These are phyloP conservation scores for Crotalus viridis DNA, from an alignment of 2,113 vertebrate species.

Conservation along the genomic window DNA sequence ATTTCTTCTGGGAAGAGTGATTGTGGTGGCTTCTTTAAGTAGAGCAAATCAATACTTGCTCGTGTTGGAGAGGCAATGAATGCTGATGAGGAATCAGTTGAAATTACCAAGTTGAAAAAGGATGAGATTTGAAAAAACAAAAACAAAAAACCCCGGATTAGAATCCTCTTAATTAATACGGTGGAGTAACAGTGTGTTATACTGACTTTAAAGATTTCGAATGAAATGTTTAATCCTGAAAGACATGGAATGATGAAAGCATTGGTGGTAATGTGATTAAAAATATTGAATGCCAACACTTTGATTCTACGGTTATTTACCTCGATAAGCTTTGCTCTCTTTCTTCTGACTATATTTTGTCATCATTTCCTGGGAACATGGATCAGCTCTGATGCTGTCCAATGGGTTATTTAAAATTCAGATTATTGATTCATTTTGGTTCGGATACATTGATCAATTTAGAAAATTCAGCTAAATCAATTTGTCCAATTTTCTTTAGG, in stretches of 20 bases:
- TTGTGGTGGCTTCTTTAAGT: not conserved
- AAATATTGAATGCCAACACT: not conserved
- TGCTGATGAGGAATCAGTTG: slow-evolving; percentile 19
- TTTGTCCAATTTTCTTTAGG: not conserved
- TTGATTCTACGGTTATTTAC: not conserved
- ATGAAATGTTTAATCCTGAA: slow-evolving; percentile 12
- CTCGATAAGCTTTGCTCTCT: not conserved
- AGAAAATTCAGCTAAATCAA: not conserved
- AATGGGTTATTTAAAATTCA: not conserved
- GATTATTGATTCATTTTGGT: not conserved
- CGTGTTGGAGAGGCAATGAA: not conserved
- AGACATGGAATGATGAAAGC: not conserved
- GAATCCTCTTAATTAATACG: not conserved
- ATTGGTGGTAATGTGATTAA: not conserved
- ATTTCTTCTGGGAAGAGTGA: not conserved
- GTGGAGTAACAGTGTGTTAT: not conserved
- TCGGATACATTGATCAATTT: not conserved
- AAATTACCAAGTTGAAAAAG: not conserved
- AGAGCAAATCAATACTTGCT: slow-evolving; percentile 2
- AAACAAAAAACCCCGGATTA: not conserved
- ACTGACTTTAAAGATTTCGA: slow-evolving; percentile 11
- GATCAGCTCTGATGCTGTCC: not conserved
- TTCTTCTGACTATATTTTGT: not conserved
- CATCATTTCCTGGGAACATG: not conserved
- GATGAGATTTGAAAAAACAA: not conserved